These are phyloP conservation scores for Tokudaia tokunoshimensis DNA, from an alignment of 2,797 vertebrate genomes.

Conservation along the genomic window DNA sequence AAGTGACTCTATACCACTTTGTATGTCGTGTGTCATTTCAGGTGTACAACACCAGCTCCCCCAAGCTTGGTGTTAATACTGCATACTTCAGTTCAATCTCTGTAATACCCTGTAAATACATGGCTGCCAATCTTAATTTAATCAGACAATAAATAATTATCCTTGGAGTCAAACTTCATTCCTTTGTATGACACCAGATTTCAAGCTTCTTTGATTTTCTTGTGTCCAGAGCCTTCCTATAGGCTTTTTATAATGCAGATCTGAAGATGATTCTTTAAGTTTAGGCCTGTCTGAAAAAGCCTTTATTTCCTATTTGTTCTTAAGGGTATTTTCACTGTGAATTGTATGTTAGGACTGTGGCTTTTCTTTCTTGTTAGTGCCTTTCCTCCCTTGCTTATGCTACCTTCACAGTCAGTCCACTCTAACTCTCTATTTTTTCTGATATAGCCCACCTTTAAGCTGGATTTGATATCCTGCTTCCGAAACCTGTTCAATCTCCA, in stretches of 20 bases:
- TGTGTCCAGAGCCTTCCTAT: background rate
- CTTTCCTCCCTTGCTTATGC: background rate
- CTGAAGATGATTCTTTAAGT: background rate
- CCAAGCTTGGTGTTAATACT: background rate
- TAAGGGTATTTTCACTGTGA: background rate
- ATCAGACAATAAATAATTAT: background rate
- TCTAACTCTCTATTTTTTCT: background rate
- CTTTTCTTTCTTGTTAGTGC: background rate
- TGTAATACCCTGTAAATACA: background rate
- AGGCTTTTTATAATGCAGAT: background rate
- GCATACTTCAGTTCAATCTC: background rate
- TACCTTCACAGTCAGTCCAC: background rate
- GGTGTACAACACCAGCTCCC: background rate
- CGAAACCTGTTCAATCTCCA: background rate
- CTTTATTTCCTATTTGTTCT: slow-evolving; percentile 31
- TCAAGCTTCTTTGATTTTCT: slow-evolving; percentile 23
- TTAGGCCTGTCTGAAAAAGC: background rate
- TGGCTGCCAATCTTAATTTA: slow-evolving; percentile 40
- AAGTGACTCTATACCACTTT: background rate
- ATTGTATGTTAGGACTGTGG: background rate
- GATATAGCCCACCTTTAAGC: background rate
- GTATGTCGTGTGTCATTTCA: background rate
- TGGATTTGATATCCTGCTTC: background rate
- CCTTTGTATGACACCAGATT: slow-evolving; percentile 22
- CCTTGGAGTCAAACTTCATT: slow-evolving; percentile 40